These are phyloP conservation scores for Odocoileus virginianus DNA, from an alignment of 2,113 vertebrate species.

Conservation along the genomic window DNA sequence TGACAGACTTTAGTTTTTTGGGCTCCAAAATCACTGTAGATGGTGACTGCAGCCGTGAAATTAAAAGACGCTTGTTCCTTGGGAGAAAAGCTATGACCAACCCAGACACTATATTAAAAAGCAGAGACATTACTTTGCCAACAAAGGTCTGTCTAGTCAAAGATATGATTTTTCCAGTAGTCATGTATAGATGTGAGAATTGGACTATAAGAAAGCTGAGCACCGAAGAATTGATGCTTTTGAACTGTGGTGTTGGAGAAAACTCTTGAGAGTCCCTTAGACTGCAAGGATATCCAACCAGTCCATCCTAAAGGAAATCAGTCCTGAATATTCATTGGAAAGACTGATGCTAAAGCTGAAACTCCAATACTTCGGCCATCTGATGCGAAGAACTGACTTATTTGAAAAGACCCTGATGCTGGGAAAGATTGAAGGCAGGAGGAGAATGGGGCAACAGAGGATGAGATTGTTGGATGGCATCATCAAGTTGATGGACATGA, in stretches of 20 bases:
- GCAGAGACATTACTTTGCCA: background rate
- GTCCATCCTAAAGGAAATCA: background rate
- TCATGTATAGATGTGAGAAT: background rate
- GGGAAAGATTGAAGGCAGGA: background rate
- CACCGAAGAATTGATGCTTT: background rate
- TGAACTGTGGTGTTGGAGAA: background rate
- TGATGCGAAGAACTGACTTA: background rate
- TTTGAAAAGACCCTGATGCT: background rate
- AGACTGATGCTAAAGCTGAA: background rate
- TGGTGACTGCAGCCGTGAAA: background rate
- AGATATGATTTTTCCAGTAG: background rate
- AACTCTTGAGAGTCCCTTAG: background rate
- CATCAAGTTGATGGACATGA: background rate
- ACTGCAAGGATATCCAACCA: background rate
- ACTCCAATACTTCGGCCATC: background rate
- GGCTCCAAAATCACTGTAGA: background rate
- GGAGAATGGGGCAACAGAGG: background rate
- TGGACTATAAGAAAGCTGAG: background rate
- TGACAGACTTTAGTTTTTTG: background rate
- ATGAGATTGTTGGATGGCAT: background rate
- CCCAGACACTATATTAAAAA: background rate
- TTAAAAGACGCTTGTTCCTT: background rate
- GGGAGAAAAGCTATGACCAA: background rate
- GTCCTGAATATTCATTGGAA: background rate
- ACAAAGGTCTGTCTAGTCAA: background rate